Conservation (phyloP, 2,113 vertebrate species). For the Cebidichthys violaceus region DNA sequence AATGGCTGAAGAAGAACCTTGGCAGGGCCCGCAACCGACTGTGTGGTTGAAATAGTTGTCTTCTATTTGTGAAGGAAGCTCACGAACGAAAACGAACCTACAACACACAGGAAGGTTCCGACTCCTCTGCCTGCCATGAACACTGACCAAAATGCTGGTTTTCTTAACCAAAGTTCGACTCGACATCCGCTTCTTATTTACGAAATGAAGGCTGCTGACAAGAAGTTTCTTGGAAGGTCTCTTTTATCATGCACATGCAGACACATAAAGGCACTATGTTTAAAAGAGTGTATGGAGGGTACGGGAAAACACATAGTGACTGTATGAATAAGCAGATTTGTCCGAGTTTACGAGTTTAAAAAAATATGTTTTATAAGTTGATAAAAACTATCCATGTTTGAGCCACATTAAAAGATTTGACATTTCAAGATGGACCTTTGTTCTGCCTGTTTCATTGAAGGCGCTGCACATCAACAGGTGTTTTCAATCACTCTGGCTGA, state of each 20-base stretch:
- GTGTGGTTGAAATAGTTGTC: background rate
- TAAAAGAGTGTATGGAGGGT: background rate
- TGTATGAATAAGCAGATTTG: slow-evolving; percentile 18
- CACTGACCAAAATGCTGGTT: background rate
- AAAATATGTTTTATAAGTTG: background rate
- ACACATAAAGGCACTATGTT: background rate
- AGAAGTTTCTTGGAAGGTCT: slow-evolving; percentile 7
- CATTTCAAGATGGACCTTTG: background rate
- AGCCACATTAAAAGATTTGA: background rate
- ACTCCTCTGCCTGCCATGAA: background rate
- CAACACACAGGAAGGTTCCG: background rate
- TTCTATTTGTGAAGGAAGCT: background rate
- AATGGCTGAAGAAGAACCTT: slow-evolving; percentile 27
- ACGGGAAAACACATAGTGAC: background rate
- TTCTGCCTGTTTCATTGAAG: background rate
- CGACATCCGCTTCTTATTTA: background rate
- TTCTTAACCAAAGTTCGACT: background rate
- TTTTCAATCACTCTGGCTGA: background rate
- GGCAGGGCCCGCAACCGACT: background rate
- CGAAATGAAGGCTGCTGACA: background rate
- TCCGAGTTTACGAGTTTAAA: background rate
- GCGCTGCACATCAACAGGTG: background rate
- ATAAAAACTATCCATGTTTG: background rate
- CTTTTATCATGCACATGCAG: slow-evolving; percentile 13
- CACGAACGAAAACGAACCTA: background rate